A percentile compares a stretch with the other conserved stretches of the same genome.
Conservation (phyloP, 1,140 invertebrate species). For the Mya arenaria region DNA sequence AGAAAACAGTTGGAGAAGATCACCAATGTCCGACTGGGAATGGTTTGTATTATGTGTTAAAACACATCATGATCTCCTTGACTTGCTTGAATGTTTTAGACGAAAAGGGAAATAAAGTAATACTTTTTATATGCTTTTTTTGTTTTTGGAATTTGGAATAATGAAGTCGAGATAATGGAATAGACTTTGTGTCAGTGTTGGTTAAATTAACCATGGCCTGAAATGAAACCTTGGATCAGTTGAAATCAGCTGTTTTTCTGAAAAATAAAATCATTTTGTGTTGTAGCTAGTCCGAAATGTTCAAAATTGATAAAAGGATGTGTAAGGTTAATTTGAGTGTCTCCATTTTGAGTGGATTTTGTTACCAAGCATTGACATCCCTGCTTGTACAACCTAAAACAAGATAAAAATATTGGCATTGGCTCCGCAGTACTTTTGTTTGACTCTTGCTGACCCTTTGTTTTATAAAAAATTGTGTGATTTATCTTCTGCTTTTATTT, state of each 20-base stretch:
- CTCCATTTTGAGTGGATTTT: not conserved
- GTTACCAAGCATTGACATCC: no score
- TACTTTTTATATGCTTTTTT: not conserved
- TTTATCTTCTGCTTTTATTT: conserved; percentile 30
- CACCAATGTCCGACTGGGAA: conserved; percentile 91
- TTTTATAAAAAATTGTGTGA: not conserved
- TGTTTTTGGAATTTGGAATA: not conserved
- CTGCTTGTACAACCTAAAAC: no score
- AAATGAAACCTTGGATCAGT: not conserved
- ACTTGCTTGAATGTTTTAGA: not conserved
- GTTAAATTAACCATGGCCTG: not conserved
- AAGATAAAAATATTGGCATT: not conserved
- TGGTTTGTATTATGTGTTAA: conserved; percentile 81
- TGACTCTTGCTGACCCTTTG: not conserved
- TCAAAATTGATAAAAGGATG: not conserved
- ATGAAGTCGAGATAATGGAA: not conserved
- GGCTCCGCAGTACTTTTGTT: not conserved
- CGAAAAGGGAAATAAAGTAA: not conserved
- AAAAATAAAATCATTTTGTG: no score
- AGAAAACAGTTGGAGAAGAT: conserved; percentile 88
- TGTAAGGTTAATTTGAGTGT: not conserved
- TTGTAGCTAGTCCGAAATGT: no score
- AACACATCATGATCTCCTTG: not conserved
- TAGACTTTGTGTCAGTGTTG: not conserved
- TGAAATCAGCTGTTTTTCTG: no score